Percentiles rank a stretch among this genome's conserved stretches.
These are phyloP conservation scores for Caiman crocodilus DNA, from an alignment of 2,797 vertebrate genomes.

Conservation along the genomic window DNA sequence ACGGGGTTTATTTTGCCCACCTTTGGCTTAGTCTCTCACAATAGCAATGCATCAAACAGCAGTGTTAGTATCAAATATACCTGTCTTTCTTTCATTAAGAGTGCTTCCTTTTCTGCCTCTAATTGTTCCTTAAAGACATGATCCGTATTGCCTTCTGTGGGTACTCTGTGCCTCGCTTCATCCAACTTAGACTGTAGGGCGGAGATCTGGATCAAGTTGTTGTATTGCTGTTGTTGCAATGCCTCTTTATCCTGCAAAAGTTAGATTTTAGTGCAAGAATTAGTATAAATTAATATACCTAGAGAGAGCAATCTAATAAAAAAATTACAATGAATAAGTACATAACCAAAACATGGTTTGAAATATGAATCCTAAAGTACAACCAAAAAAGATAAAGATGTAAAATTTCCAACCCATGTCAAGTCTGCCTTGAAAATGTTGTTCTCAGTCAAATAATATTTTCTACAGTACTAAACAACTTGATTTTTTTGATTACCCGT, in stretches of 20 bases:
- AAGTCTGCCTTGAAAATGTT: neutral
- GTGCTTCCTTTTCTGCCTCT: constrained; percentile 80
- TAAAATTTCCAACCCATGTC: neutral
- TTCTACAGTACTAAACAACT: neutral
- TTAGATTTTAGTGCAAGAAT: neutral
- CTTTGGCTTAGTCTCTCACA: too few relatives aligned
- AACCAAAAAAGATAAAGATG: neutral
- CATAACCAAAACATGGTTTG: neutral
- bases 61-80: constrained; percentile 64
- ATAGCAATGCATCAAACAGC: too few relatives aligned
- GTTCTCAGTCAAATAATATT: neutral
- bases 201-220: constrained; percentile 89
- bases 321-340: neutral
- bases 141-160: constrained; percentile 70
- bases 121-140: constrained; percentile 81
- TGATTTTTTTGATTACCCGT: neutral
- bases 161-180: constrained; percentile 85
- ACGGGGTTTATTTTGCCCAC: too few relatives aligned
- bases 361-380: neutral
- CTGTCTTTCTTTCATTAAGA: constrained; percentile 85
- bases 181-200: constrained; percentile 89
- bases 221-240: constrained; percentile 89
- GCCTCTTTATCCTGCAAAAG: constrained; percentile 89
- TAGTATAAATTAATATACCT: neutral
- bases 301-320: neutral